These are phyloP conservation scores for Tokudaia tokunoshimensis DNA, from an alignment of 2,797 vertebrate species.

Conservation along the genomic window DNA sequence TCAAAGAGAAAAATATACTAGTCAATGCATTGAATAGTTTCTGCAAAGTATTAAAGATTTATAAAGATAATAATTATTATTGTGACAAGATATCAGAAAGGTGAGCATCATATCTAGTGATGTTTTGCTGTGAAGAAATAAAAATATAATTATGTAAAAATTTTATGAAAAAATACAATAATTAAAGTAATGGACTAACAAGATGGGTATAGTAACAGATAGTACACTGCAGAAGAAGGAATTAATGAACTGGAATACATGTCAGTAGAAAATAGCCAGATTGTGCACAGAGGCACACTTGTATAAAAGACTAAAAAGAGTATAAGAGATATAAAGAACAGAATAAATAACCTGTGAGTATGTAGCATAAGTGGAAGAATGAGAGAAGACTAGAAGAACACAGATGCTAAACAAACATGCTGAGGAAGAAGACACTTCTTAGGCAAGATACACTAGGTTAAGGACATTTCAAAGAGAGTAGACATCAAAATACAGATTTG, in stretches of 20 bases:
- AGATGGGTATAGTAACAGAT: not conserved
- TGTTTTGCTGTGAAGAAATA: not conserved
- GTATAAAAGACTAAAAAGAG: not conserved
- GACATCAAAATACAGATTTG: not conserved
- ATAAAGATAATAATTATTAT: constrained; percentile 20
- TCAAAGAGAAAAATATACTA: constrained; percentile 18
- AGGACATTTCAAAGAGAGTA: constrained; percentile 46
- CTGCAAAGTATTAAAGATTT: constrained; percentile 22
- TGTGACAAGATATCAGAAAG: constrained; percentile 16
- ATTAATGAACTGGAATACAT: not conserved
- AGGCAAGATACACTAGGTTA: not conserved
- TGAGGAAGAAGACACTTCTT: not conserved
- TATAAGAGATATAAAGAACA: not conserved
- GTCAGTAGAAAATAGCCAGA: constrained; percentile 17
- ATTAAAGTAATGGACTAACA: constrained; percentile 7
- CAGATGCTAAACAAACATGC: not conserved
- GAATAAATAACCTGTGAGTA: not conserved
- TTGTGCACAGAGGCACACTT: not conserved
- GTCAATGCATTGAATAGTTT: constrained; percentile 51
- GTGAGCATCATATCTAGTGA: not conserved
- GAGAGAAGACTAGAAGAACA: constrained; percentile 19
- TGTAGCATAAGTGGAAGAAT: not conserved
- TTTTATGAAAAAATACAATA: not conserved
- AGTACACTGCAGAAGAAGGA: not conserved
- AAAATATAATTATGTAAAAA: not conserved